Percentiles rank a stretch among this genome's conserved stretches.
phyloP scores from a whole-genome alignment of 2,888 invertebrate species.

The Spodoptera exigua region DNA sequence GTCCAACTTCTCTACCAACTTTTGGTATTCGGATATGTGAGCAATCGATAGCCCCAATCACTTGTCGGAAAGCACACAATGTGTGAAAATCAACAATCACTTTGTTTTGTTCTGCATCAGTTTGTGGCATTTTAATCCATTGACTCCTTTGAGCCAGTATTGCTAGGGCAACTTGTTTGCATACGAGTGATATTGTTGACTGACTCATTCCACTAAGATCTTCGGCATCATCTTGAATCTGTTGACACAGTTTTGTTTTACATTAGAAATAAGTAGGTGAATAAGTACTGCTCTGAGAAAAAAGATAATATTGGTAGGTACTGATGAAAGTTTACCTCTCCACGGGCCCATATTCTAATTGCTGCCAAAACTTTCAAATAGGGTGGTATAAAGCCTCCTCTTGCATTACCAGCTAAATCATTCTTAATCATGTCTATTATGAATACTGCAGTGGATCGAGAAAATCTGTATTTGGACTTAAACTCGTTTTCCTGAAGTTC shows the following conservation, averaged over 20 bases:
- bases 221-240: slow-evolving; percentile 6
- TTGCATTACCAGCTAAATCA: too few species aligned
- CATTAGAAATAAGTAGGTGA: too few species aligned
- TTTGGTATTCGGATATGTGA: slow-evolving; percentile 2
- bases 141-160: not conserved
- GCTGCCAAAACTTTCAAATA: slow-evolving; percentile 7
- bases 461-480: too few species aligned
- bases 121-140: slow-evolving; percentile 12
- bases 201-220: not conserved
- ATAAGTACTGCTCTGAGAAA: too few species aligned
- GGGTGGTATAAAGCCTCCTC: too few species aligned
- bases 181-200: not conserved
- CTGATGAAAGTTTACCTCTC: slow-evolving; percentile 11
- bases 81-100: too few species aligned
- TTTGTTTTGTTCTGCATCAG: not conserved
- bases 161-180: slow-evolving; percentile 6
- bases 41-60: slow-evolving; percentile 6
- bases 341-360: slow-evolving; percentile 13
- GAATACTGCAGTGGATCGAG: too few species aligned
- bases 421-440: too few species aligned
- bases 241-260: too few species aligned
- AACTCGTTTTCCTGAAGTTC: too few species aligned
- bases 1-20: slow-evolving; percentile 3
- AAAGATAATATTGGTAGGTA: too few species aligned
- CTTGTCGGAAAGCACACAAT: too few species aligned